A percentile compares a stretch with the other conserved stretches of the same genome.
Evolutionary conservation across 2,113 vertebrate species (phyloP).

Genomic region (Dasyprocta punctata): DNA sequence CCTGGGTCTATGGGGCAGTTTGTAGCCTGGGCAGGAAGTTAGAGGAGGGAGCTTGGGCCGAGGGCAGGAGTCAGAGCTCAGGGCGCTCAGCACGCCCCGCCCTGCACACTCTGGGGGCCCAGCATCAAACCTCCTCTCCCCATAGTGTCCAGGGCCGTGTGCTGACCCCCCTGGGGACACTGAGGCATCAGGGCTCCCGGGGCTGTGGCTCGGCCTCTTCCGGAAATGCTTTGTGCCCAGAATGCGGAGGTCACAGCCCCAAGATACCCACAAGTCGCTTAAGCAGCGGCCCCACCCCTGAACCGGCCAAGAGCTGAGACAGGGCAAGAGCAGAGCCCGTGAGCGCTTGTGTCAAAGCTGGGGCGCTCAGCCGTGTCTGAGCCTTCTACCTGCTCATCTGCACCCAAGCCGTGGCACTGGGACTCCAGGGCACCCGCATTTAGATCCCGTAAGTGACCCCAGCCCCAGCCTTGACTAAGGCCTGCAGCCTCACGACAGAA

Average conservation of each 20-base stretch:
- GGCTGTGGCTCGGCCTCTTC: not conserved
- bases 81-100: fast-evolving
- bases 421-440: not conserved
- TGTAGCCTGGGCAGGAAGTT: not conserved
- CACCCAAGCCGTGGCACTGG: not conserved
- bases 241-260: not conserved
- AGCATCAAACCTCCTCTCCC: not conserved
- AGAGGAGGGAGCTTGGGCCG: not conserved
- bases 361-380: fast-evolving
- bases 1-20: not conserved
- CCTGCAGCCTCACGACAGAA: fast-evolving
- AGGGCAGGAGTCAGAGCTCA: not conserved
- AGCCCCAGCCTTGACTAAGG: too few relatives aligned
- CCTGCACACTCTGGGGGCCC: not conserved
- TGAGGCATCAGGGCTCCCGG: not conserved
- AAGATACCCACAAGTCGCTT: too few relatives aligned
- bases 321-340: fast-evolving
- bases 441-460: not conserved
- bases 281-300: not conserved
- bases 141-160: not conserved
- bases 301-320: not conserved
- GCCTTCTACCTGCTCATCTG: not conserved
- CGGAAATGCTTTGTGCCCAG: not conserved
- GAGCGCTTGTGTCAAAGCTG: fast-evolving
- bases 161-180: not conserved